phyloP scores from a whole-genome alignment of 2,797 vertebrate genomes.

The Danio aesculapii region DNA sequence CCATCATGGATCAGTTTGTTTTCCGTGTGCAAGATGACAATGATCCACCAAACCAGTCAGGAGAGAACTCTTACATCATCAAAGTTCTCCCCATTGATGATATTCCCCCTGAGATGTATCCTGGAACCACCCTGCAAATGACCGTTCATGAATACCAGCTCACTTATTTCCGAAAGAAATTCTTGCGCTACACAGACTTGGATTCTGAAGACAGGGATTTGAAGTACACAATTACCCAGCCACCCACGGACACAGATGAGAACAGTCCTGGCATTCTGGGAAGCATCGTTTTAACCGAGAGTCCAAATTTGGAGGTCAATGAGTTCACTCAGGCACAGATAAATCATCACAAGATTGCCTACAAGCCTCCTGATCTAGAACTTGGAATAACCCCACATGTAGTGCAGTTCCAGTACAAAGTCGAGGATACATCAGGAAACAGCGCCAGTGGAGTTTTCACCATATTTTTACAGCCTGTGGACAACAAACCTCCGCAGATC shows the following conservation, averaged over 20 bases:
- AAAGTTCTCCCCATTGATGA: slow-evolving; percentile 91
- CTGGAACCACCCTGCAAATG: slow-evolving; percentile 87
- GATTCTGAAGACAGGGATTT: slow-evolving; percentile 94
- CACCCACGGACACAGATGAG: slow-evolving; percentile 89
- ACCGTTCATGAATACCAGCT: slow-evolving; percentile 93
- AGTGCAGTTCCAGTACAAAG: slow-evolving; percentile 89
- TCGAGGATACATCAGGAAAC: slow-evolving; percentile 90
- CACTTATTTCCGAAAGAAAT: slow-evolving; percentile 88
- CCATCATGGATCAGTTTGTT: slow-evolving; percentile 87
- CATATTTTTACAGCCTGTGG: slow-evolving; percentile 90
- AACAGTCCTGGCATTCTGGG: slow-evolving; percentile 85
- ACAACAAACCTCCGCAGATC: slow-evolving; percentile 94
- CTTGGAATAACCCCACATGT: slow-evolving; percentile 91
- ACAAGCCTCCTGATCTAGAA: slow-evolving; percentile 90
- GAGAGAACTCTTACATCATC: slow-evolving; percentile 84
- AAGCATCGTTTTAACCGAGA: slow-evolving; percentile 89
- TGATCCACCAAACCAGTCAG: slow-evolving; percentile 92
- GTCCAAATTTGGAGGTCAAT: slow-evolving; percentile 81
- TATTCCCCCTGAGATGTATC: slow-evolving; percentile 87
- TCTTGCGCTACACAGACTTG: slow-evolving; percentile 91
- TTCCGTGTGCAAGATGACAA: slow-evolving; percentile 94
- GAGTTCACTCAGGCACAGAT: slow-evolving; percentile 97
- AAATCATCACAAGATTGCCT: slow-evolving; percentile 96
- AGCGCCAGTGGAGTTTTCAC: slow-evolving; percentile 83
- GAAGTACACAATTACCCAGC: slow-evolving; percentile 86